phyloP scores from a whole-genome alignment of 2,113 vertebrate species.

The Gila orcuttii region DNA sequence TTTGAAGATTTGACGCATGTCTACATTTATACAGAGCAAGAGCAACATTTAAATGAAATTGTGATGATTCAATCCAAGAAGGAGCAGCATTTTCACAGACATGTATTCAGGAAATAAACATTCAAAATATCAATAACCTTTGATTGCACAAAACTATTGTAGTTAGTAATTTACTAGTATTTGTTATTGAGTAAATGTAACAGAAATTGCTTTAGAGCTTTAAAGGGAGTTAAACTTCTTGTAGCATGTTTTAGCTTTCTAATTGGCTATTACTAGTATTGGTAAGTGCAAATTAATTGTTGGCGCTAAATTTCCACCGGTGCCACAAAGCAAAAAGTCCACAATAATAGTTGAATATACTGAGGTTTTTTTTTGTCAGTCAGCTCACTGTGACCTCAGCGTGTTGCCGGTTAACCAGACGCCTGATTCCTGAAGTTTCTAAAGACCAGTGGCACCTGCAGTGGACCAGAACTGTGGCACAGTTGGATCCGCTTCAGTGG shows the following conservation, averaged over 20 bases:
- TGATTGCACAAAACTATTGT: background rate
- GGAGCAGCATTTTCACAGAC: background rate
- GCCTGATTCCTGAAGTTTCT: slow-evolving; percentile 29
- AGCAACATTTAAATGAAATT: background rate
- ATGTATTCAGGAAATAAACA: background rate
- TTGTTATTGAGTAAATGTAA: background rate
- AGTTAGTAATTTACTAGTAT: background rate
- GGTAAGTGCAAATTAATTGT: background rate
- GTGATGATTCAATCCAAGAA: background rate
- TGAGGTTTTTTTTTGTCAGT: background rate
- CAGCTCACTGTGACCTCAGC: background rate
- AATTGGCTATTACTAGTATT: background rate
- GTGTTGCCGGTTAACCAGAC: background rate
- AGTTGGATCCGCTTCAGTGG: slow-evolving; percentile 56
- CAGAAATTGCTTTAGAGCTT: background rate
- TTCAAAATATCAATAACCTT: background rate
- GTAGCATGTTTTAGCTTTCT: background rate
- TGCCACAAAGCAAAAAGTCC: background rate
- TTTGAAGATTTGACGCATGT: background rate
- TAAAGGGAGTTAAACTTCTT: background rate
- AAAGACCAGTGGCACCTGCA: slow-evolving; percentile 25
- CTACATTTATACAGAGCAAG: background rate
- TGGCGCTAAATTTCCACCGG: background rate
- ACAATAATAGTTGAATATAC: background rate
- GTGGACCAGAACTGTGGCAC: background rate